phyloP scores from a whole-genome alignment of 2,113 vertebrate species.

The Anser brachyrhynchus region DNA sequence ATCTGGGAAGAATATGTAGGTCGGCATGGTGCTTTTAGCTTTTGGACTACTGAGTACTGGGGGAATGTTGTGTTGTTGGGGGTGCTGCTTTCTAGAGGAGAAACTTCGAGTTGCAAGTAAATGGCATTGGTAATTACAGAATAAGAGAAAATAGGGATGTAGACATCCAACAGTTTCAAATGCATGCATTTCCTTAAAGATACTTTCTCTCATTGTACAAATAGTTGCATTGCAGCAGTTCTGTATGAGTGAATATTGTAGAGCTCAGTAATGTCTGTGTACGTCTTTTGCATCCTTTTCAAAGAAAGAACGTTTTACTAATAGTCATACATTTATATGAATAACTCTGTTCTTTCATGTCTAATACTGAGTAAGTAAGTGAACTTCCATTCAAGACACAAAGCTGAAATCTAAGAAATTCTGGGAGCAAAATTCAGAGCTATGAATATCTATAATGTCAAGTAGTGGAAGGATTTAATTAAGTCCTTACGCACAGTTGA shows the following conservation, averaged over 20 bases:
- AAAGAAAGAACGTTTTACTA: not conserved
- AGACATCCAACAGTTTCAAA: not conserved
- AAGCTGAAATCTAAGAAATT: not conserved
- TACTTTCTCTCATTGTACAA: not conserved
- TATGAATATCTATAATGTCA: constrained; percentile 29
- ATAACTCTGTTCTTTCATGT: not conserved
- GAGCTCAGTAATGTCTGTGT: not conserved
- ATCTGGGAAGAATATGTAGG: not conserved
- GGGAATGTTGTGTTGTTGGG: not conserved
- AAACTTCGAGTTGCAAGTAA: not conserved
- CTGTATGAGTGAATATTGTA: rapidly evolving
- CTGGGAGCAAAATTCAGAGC: constrained; percentile 23
- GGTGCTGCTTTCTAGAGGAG: not conserved
- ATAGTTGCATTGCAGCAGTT: not conserved
- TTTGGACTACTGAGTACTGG: not conserved
- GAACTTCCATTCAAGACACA: not conserved
- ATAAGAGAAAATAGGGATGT: not conserved
- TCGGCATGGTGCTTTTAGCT: not conserved
- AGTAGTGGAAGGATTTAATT: constrained; percentile 36
- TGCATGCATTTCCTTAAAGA: not conserved
- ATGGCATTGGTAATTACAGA: not conserved
- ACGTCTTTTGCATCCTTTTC: not conserved
- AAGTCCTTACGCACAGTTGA: constrained; percentile 41
- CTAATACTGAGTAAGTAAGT: not conserved
- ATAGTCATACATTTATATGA: not conserved